Base-by-base conservation (phyloP, 2,888 invertebrate species). In the Conops quadrifasciatus region DNA sequence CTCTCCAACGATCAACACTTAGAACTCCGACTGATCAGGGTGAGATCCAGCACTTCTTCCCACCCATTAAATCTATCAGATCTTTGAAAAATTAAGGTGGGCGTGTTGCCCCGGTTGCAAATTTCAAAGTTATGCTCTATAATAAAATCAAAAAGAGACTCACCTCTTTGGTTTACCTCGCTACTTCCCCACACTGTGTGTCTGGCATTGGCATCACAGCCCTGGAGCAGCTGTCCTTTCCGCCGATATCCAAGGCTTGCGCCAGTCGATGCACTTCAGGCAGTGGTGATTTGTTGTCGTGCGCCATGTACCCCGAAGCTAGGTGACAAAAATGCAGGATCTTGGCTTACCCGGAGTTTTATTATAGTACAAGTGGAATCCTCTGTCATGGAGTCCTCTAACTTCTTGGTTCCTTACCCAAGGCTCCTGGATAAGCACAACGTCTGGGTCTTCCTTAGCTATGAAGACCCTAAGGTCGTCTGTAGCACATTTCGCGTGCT, bases 71-170 rank as follows among this genome's bases (percentile, higher is more conserved):
- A 59, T 21, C 19, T 24, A 4, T 11, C 2, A 24, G 59, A 59
- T 3, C n/a, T 21, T 16, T 4, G 59, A n/a, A 59, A 30, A 30
- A 16, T 59, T 3, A 59, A 21, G 24, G 59, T 59, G 7, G 59
- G 59, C 16, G 59, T 59, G 16, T 30, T 59, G 3, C 59, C 21
- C 26, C 13, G 30, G 59, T 59, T 60, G 21, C 36, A 13, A 5
- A 28, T 30, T 30, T n/a, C 21, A 26, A 59, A n/a, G 15, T 60
- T 60, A 21, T 16, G 7, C 3, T 13, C 3, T 4, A 60, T 28
- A 28, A 60, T 60, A 60, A n/a, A 60, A 28, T 43, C 28, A 30
- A 60, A 60, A 60, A 30, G 36, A 16, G 60, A 60, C 36, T 60
- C 43, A 60, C 60, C 60, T 16, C 60, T 15, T 30, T 60, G 13